Conservation (phyloP, 2,797 vertebrate genomes). For the Anisognathus igniventris region DNA sequence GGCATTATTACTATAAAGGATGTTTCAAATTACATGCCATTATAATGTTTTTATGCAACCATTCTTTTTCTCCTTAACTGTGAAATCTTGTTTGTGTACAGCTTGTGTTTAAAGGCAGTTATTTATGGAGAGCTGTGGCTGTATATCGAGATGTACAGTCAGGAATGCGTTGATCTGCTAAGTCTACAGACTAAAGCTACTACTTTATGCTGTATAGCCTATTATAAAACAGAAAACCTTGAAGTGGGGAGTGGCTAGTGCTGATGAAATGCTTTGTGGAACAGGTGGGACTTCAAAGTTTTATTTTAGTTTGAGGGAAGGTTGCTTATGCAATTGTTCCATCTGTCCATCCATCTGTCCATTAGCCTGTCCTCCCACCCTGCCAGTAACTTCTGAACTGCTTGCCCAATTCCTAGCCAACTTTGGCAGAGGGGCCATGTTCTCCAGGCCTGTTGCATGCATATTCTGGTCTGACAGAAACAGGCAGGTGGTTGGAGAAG, state of each 20-base stretch:
- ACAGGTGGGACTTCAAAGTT: constrained; percentile 29
- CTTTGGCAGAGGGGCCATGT: not conserved
- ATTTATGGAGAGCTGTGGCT: constrained; percentile 11
- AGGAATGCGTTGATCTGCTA: not conserved
- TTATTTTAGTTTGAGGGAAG: constrained; percentile 33
- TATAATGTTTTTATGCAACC: constrained; percentile 24
- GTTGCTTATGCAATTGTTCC: constrained; percentile 48
- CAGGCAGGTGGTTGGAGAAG: not conserved
- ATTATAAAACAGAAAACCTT: constrained; percentile 4
- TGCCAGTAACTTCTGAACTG: not conserved
- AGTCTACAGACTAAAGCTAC: not conserved
- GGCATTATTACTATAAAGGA: not conserved
- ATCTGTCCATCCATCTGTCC: constrained; percentile 60
- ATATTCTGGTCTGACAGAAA: not conserved
- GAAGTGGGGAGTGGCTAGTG: not conserved
- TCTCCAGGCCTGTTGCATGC: not conserved
- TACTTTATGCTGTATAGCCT: not conserved
- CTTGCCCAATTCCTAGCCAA: not conserved
- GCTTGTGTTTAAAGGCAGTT: constrained; percentile 30
- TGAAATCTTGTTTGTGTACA: constrained; percentile 48
- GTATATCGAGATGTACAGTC: not conserved
- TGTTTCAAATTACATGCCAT: not conserved
- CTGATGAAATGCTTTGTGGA: not conserved
- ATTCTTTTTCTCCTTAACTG: constrained; percentile 4
- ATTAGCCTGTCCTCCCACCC: not conserved